Evolutionary conservation across 2,113 vertebrate species (phyloP).

Genomic region (Onychostruthus taczanowskii): DNA sequence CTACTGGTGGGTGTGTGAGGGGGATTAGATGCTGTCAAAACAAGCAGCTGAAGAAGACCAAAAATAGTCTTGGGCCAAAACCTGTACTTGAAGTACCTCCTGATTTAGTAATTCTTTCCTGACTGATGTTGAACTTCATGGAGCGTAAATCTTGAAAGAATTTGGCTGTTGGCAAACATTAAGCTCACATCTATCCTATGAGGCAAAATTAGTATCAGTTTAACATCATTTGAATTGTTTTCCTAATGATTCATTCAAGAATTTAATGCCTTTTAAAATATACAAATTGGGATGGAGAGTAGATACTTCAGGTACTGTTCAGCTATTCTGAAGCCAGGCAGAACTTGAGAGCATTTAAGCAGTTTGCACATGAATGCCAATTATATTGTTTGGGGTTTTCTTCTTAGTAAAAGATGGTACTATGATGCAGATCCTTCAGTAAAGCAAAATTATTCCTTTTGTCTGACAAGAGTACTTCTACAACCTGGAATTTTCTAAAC

Average conservation of each 20-base stretch:
- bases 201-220: conserved; percentile 64
- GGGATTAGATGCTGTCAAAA: conserved; percentile 60
- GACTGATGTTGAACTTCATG: conserved; percentile 16
- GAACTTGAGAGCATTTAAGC: conserved; percentile 49
- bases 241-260: conserved; percentile 72
- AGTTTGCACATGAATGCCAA: conserved; percentile 31
- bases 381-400: conserved; percentile 38
- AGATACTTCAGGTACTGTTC: conserved; percentile 57
- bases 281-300: conserved; percentile 56
- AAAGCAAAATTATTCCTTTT: not conserved
- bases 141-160: conserved; percentile 53
- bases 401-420: not conserved
- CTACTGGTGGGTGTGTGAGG: conserved; percentile 29
- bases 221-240: conserved; percentile 73
- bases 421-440: conserved; percentile 8
- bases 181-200: conserved; percentile 36
- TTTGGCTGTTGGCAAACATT: conserved; percentile 51
- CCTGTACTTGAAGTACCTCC: conserved; percentile 21
- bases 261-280: conserved; percentile 70
- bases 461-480: not conserved
- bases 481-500: conserved; percentile 18
- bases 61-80: conserved; percentile 57
- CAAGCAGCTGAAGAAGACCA: conserved; percentile 41
- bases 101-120: conserved; percentile 45
- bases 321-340: conserved; percentile 51